A percentile compares a stretch with the other conserved stretches of the same genome.
phyloP scores from a whole-genome alignment of 37 sponge, comb jelly and placozoan species.

The Geodia barretti region DNA sequence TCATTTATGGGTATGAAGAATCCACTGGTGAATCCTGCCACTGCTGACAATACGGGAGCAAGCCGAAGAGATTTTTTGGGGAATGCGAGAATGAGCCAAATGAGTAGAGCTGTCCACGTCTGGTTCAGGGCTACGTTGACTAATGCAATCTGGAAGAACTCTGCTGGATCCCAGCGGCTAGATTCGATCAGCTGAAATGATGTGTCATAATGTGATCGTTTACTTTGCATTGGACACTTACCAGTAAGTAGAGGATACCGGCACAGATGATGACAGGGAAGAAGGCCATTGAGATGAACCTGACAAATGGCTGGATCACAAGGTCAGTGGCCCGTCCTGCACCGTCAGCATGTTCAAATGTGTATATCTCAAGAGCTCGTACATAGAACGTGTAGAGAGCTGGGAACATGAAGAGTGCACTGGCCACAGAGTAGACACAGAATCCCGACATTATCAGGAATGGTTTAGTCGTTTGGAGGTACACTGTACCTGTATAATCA shows the following conservation, averaged over 20 bases:
- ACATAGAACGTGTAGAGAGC: constrained; percentile 70
- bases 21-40: constrained; percentile 90
- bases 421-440: constrained; percentile 77
- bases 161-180: constrained; percentile 15
- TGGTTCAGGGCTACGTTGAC: constrained; percentile 84
- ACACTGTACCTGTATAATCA: constrained; percentile 68
- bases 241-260: constrained; percentile 77
- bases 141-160: constrained; percentile 56
- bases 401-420: constrained; percentile 91
- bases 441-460: constrained; percentile 68
- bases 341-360: constrained; percentile 76
- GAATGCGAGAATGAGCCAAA: constrained; percentile 64
- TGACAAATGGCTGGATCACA: constrained; percentile 80
- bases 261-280: constrained; percentile 75
- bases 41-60: constrained; percentile 71
- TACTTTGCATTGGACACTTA: constrained; percentile 10
- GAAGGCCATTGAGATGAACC: constrained; percentile 52
- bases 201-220: neutral
- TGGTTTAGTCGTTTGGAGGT: constrained; percentile 45
- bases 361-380: constrained; percentile 71
- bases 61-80: constrained; percentile 59
- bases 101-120: constrained; percentile 82
- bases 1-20: constrained; percentile 76
- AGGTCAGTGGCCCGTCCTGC: constrained; percentile 72
- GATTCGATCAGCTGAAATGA: constrained; percentile 48